phyloP scores from a whole-genome alignment of 1,140 invertebrate genomes.

The Zaprionus inermis region DNA sequence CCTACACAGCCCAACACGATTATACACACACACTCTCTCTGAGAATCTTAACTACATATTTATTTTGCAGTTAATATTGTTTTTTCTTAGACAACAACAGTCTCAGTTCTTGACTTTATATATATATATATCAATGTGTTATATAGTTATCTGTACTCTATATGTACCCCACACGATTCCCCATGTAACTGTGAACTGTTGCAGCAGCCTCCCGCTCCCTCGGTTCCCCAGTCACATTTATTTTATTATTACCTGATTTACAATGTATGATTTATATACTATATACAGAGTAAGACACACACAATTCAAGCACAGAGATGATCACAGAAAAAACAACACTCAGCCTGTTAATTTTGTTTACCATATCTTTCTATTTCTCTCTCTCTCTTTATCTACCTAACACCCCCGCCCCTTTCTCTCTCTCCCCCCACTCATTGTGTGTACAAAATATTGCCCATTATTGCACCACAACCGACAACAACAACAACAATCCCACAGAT shows the following conservation, averaged over 20 bases:
- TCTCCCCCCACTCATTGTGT: slow-evolving; percentile 38
- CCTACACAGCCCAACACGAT: slow-evolving; percentile 25
- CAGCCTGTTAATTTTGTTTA: slow-evolving; percentile 30
- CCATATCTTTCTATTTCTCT: slow-evolving; percentile 38
- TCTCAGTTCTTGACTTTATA: slow-evolving; percentile 37
- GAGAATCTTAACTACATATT: slow-evolving; percentile 60
- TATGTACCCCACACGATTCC: slow-evolving; percentile 31
- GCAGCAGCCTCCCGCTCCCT: slow-evolving; percentile 23
- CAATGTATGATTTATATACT: slow-evolving; percentile 34
- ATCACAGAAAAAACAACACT: slow-evolving; percentile 15
- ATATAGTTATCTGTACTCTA: slow-evolving; percentile 35
- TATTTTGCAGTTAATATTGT: slow-evolving; percentile 78
- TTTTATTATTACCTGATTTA: slow-evolving; percentile 35
- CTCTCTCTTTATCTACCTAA: slow-evolving; percentile 21
- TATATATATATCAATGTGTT: slow-evolving; percentile 27
- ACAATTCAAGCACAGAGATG: slow-evolving; percentile 17
- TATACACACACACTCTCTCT: slow-evolving; percentile 21
- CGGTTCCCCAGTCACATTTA: not conserved
- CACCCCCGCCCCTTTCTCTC: slow-evolving; percentile 10
- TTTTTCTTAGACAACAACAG: slow-evolving; percentile 60
- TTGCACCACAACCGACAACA: slow-evolving; percentile 18
- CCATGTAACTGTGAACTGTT: slow-evolving; percentile 40
- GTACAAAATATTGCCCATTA: slow-evolving; percentile 37
- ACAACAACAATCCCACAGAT: slow-evolving; percentile 63
- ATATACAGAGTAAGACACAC: not conserved